Evolutionary conservation across 2,113 vertebrate genomes (phyloP), one percentile per base, ranked within the genome.

Genomic region (Willisornis vidua): DNA sequence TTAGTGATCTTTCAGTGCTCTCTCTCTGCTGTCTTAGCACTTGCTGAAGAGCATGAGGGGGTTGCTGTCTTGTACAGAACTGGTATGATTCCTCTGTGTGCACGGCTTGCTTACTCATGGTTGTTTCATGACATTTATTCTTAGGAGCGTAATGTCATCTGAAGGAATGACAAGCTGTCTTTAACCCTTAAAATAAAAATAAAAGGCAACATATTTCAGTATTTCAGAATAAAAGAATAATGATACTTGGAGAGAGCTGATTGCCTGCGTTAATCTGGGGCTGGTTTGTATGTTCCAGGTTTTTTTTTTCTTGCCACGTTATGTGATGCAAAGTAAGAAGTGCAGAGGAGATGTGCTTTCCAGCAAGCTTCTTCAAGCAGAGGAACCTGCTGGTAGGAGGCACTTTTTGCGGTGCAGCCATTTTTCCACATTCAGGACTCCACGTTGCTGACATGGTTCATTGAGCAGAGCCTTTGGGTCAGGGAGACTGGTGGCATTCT

Each of bases 131-230:
- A 58, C 37, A 41, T 85, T 89, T 93, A 76, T 82, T 94, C 89
- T 73, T 91, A 61, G 63, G 43, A 83, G 63, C 51, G 19, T 77
- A 58, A 45, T 57, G 29, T 62, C 55, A 83, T 91, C 67, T 74
- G 85, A 85, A 88, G 43, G 63, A 85, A 73, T 80, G 43, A 35
- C 90, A 80, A 55, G 11, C 35, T 73, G 46, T 93, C 86, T 91
- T 94, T 93, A 87, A 91, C 71, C 59, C 71, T 75, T 93, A 71
- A 89, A 96, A 85, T 83, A 93, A 90, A 91, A 90, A 66, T 93
- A 39, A 41, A 33, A 79, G 72, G 43, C 51, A 85, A 48, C 2
- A 0, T 73, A n/a, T 57, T 90, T 94, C 33, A 2, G 3, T 92
- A 52, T 75, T 91, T 78, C 43, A 80, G 67, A 51, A 24, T 54